Base-by-base conservation (phyloP, 1,140 invertebrate genomes). In the Drosophila lacertosa region DNA sequence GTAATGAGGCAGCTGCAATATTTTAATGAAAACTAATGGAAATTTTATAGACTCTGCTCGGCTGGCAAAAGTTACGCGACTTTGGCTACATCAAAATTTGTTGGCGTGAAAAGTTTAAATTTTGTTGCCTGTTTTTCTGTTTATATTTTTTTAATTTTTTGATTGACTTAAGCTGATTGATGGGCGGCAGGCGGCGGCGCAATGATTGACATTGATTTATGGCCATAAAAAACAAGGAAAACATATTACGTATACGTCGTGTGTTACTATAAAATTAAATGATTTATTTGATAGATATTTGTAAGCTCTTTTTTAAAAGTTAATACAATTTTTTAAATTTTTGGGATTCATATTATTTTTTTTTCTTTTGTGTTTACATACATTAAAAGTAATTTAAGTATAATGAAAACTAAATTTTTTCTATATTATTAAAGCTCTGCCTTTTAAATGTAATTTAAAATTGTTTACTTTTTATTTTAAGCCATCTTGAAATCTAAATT, bases 131-230 rank as follows among this genome's bases (percentile, higher is more conserved):
- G 37, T 16, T 54, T 45, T 50, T 35, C n/a, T n/a, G n/a, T n/a
- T n/a, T n/a, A n/a, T 44, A n/a, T 16, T 42, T 15, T 24, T 22
- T 3, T 22, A 24, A 9, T n/a, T 18, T 24, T 44, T 81, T 77
- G 81, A 86, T 81, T 69, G 77, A 84, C 77, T 84, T 67, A 42
- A 32, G 53, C 73, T 74, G 76, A 84, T 84, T 86, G 81, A 84
- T 86, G 77, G 73, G 40, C 47, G 58, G 64, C 26, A 70, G 40
- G 55, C 69, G 66, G 39, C 26, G 29, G 44, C 55, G 50, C 26
- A 2, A 9, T 66, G 77, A 80, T 80, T 80, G 81, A 86, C 81
- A 81, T 58, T 80, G 81, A 84, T 84, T 86, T 84, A 84, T 84
- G 58, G 68, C 58, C 77, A 40, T 24, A 20, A 37, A 44, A 57